Conservation (phyloP, 2,888 invertebrate species). For the Ophioninae sp. region DNA sequence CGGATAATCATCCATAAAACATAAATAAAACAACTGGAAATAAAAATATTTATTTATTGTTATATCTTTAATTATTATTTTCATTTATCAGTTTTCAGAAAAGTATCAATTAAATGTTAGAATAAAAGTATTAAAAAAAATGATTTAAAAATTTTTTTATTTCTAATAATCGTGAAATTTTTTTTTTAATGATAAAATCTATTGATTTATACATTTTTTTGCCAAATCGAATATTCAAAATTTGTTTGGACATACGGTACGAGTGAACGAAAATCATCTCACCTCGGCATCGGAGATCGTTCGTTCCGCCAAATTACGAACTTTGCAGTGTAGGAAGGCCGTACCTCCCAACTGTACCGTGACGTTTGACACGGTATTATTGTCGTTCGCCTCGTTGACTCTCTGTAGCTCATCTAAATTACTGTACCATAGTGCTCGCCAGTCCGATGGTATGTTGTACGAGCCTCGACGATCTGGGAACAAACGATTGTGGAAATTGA, state of each 20-base stretch:
- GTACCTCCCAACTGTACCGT: constrained; percentile 90
- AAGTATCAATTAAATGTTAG: too few species aligned
- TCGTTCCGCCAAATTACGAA: constrained; percentile 88
- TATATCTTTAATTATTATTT: too few species aligned
- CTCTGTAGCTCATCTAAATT: constrained; percentile 79
- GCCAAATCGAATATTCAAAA: neutral
- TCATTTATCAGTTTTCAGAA: too few species aligned
- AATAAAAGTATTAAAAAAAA: too few species aligned
- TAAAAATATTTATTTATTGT: too few species aligned
- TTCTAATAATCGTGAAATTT: too few species aligned
- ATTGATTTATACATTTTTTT: too few species aligned
- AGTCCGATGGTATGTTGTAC: constrained; percentile 79
- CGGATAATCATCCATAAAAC: too few species aligned
- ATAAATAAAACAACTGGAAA: too few species aligned
- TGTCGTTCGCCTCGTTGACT: constrained; percentile 83
- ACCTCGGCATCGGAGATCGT: constrained; percentile 83
- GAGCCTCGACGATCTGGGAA: constrained; percentile 78
- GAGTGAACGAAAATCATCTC: constrained; percentile 59
- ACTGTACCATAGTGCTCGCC: constrained; percentile 79
- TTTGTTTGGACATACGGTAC: neutral
- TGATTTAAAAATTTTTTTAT: too few species aligned
- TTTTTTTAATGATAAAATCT: too few species aligned
- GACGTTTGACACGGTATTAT: constrained; percentile 89
- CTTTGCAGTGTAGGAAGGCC: constrained; percentile 91
- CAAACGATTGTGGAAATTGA: neutral